Base-by-base conservation (phyloP, 2,888 invertebrate species). In the Caenorhabditis sp. region DNA sequence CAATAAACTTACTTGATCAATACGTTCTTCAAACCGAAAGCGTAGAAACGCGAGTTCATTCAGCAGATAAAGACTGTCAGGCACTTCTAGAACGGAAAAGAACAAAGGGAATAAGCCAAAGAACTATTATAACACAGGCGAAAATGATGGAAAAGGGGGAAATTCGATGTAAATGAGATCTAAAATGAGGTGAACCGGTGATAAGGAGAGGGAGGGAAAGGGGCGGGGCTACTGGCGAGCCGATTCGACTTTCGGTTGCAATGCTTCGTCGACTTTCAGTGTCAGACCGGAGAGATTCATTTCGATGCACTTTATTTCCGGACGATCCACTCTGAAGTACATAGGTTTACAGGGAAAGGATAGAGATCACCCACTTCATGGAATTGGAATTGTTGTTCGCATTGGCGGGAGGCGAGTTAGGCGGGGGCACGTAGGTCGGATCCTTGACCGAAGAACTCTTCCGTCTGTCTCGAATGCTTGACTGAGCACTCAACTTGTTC, bases 401-500 rank as follows among this genome's bases (percentile, higher is more conserved):
- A 0, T 32, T 35, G 9, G 56, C 58, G 5, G 72, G 58, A 3
- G 58, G 77, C n/a, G 65, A 61, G 13, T 56, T 61, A 5, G 77
- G 66, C 6, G 82, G 79, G 8, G 84, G 84, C 6, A 81, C 74
- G 73, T 84, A 84, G 1, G 78, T 81, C 2, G 85, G 80, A 73
- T 87, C 87, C 52, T 84, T 85, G 15, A 87, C 85, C 5, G 85
- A 86, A 13, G 84, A 85, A 7, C 83, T 82, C 56, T 86, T 87
- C 32, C 86, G 55, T 39, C 87, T 50, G 43, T 86, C 83, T n/a
- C 85, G 70, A 39, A 86, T 79, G 46, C 61, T 66, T 17, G 66
- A 52, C 41, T 72, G 65, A 0, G 77, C 73, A 22, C 68, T 76
- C 32, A 73, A 32, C 46, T 75, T 53, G 35, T 61, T 68, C 37